Base-by-base conservation (phyloP, 1,140 invertebrate genomes). In the Goniozus legneri region DNA sequence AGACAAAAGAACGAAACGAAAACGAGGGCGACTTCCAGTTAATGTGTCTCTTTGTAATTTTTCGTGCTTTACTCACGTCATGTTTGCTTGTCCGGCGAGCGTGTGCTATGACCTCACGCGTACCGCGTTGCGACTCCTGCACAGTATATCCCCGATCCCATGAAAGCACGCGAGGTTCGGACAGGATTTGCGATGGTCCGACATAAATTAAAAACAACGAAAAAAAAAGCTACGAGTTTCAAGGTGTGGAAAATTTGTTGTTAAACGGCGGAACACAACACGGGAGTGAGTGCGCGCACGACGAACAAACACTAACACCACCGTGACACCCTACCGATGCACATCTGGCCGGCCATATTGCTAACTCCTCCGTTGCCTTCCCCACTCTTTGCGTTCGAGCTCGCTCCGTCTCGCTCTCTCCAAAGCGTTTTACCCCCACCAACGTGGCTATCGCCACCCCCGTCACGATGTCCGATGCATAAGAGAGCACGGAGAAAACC, bases 21-120 rank as follows among this genome's bases (percentile, higher is more conserved):
- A 27, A 6, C 24, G 24, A 27, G 6, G 24, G n/a, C n/a, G n/a
- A n/a, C n/a, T n/a, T n/a, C n/a, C n/a, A n/a, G n/a, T n/a, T n/a
- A n/a, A n/a, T n/a, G n/a, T n/a, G n/a, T n/a, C n/a, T n/a, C n/a
- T n/a, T n/a, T n/a, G n/a, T n/a, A n/a, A n/a, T n/a, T n/a, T n/a
- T n/a, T n/a, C n/a, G n/a, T n/a, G n/a, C n/a, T n/a, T 31, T 68
- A 74, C 71, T 76, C 54, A 76, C 73, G 51, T 74, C 73, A 76
- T 76, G 69, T 66, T 71, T 64, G 67, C 64, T 55, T 65, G 54
- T 54, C 62, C 60, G 57, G 64, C 60, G 46, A 63, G 65, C 65
- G 64, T 65, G 64, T 68, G 72, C 71, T 76, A 73, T 67, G 67
- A 56, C 63, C 64, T 76, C 71, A 67, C 65, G 66, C 69, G 67